These are phyloP conservation scores for Danionella cerebrum DNA, from an alignment of 2,113 vertebrate genomes.

Conservation along the genomic window DNA sequence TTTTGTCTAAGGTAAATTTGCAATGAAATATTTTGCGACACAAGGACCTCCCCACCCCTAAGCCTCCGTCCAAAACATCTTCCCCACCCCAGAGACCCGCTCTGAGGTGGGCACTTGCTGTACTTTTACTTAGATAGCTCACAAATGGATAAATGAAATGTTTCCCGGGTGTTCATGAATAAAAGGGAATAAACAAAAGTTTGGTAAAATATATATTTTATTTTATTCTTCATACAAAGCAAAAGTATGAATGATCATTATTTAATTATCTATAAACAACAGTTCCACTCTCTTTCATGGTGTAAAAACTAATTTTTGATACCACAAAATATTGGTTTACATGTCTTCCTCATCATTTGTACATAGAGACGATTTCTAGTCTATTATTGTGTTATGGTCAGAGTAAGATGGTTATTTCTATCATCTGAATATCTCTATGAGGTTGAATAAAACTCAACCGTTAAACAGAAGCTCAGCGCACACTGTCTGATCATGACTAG, in stretches of 20 bases:
- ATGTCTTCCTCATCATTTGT: constrained; percentile 59
- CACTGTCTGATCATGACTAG: constrained; percentile 26
- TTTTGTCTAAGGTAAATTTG: no score
- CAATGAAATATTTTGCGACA: no score
- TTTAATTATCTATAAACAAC: constrained; percentile 92
- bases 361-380: constrained; percentile 73
- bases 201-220: constrained; percentile 94
- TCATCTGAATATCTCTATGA: constrained; percentile 62
- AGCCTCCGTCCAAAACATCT: no score
- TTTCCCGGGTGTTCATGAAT: no score
- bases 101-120: no score
- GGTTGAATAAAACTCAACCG: constrained; percentile 91
- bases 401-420: constrained; percentile 64
- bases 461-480: constrained; percentile 51
- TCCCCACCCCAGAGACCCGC: no score
- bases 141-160: no score
- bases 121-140: no score
- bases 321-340: constrained; percentile 93
- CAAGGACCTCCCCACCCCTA: no score
- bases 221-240: constrained; percentile 98
- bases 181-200: constrained; percentile 7
- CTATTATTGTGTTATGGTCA: constrained; percentile 74
- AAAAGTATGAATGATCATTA: constrained; percentile 92
- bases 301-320: constrained; percentile 93
- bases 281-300: constrained; percentile 68